Conservation (phyloP, 2,888 invertebrate genomes). For the Polymixis lichenea region DNA sequence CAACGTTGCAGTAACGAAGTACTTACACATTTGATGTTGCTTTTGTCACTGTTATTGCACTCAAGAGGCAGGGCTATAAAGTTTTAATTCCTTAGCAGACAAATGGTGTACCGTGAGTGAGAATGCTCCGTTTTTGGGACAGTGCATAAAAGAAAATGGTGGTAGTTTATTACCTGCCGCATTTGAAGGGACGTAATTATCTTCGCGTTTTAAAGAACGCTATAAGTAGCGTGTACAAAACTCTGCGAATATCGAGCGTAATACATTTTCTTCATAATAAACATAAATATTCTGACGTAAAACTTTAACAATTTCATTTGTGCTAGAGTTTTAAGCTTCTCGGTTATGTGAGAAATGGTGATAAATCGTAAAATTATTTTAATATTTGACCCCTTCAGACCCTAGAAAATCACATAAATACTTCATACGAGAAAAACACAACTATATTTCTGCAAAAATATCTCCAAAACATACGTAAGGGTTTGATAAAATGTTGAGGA, state of each 20-base stretch:
- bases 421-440: background rate
- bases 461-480: constrained; percentile 28
- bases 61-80: constrained; percentile 48
- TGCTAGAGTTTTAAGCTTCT: background rate
- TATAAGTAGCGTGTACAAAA: constrained; percentile 13
- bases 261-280: constrained; percentile 11
- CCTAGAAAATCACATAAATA: constrained; percentile 6
- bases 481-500: constrained; percentile 50
- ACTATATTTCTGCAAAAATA: constrained; percentile 31
- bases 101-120: constrained; percentile 24
- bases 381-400: background rate
- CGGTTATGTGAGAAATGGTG: background rate
- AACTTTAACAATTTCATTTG: background rate
- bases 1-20: constrained; percentile 15
- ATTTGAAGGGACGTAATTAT: constrained; percentile 33
- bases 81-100: constrained; percentile 49
- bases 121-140: constrained; percentile 14
- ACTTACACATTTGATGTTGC: constrained; percentile 34
- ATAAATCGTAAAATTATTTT: constrained; percentile 4
- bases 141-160: constrained; percentile 35
- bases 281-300: background rate
- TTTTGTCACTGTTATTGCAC: constrained; percentile 50
- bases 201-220: too few species aligned
- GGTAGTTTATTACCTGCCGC: constrained; percentile 42
- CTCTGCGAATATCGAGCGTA: background rate